phyloP scores from a whole-genome alignment of 2,888 invertebrate genomes.

The Drosophila affinis region DNA sequence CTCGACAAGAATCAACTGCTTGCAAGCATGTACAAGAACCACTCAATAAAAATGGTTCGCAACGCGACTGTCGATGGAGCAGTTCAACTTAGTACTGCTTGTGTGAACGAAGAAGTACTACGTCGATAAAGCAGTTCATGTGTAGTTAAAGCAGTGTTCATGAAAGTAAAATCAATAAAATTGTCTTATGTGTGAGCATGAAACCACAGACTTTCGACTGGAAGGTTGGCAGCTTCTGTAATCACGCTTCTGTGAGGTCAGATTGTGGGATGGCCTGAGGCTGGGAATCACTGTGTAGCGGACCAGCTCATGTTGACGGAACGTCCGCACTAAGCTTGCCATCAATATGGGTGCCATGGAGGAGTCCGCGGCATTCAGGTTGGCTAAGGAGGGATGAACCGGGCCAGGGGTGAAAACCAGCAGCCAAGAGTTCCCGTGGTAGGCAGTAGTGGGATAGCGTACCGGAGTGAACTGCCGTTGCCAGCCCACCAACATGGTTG shows the following conservation, averaged over 20 bases:
- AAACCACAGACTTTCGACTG: conserved; percentile 85
- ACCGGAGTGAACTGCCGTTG: conserved; percentile 95
- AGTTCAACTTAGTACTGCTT: too few species aligned
- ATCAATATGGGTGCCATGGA: conserved; percentile 96
- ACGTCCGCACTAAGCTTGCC: conserved; percentile 98
- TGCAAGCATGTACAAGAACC: too few species aligned
- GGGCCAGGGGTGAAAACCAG: conserved; percentile 99
- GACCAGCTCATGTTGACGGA: conserved; percentile 91
- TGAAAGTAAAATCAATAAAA: too few species aligned
- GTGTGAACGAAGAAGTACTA: too few species aligned
- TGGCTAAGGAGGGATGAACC: conserved; percentile 98
- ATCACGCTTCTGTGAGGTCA: conserved; percentile 98
- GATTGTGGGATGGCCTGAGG: conserved; percentile 96
- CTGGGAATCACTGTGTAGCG: conserved; percentile 88
- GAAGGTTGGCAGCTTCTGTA: conserved; percentile 99
- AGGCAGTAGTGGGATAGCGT: conserved; percentile 99
- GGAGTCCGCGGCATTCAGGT: conserved; percentile 94
- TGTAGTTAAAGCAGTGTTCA: conserved; percentile 11
- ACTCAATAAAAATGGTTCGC: too few species aligned
- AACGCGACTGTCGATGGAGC: too few species aligned
- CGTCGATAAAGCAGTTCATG: background rate
- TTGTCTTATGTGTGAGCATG: too few species aligned
- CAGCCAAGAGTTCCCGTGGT: conserved; percentile 99
- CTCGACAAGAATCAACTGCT: too few species aligned
- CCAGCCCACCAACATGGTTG: conserved; percentile 93